Base-by-base conservation (phyloP, 1,140 invertebrate genomes). In the Lycorma delicatula region DNA sequence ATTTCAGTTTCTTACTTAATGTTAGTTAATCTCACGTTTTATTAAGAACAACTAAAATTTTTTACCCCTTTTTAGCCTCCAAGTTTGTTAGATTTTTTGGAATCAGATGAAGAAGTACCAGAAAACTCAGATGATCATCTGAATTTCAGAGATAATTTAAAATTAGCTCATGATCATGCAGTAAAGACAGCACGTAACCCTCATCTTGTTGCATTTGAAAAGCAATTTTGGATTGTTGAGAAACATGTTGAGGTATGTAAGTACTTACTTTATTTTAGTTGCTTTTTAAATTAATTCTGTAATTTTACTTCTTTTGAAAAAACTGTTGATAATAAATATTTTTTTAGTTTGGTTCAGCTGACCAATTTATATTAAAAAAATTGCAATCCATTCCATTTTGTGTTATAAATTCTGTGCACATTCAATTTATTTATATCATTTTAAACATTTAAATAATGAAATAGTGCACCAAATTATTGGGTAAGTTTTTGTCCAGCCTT, bases 141-240 rank as follows among this genome's bases (percentile, higher is more conserved):
- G 4, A 85, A 91, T 67, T 83, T 87, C 58, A 76, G 97, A 57
- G 94, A 98, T 74, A 99, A 98, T 79, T 77, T 99, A 59, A 91
- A 95, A 73, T 82, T 98, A 60, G 96, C 95, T 54, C 86, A 88
- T 71, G 90, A 92, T 70, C 80, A 87, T 72, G 81, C 80, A 31
- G 81, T 78, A 63, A 83, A 74, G 64, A 77, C 77, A 56, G 80
- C 77, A 63, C 78, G 78, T 49, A 82, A 82, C 53, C 75, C 82
- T 6, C 84, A 87, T 63, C 82, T 84, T 80, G 76, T 81, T 34
- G 80, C 79, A 3, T 75, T 86, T 57, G 86, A 85, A 70, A 76
- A 83, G 58, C 85, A 85, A 67, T 79, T 87, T 67, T 82, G 79
- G 72, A 81, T 85, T 58, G 80, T 91, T 57, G 90, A 89, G 68